phyloP scores from a whole-genome alignment of 1,140 invertebrate genomes.

The Homarus americanus region DNA sequence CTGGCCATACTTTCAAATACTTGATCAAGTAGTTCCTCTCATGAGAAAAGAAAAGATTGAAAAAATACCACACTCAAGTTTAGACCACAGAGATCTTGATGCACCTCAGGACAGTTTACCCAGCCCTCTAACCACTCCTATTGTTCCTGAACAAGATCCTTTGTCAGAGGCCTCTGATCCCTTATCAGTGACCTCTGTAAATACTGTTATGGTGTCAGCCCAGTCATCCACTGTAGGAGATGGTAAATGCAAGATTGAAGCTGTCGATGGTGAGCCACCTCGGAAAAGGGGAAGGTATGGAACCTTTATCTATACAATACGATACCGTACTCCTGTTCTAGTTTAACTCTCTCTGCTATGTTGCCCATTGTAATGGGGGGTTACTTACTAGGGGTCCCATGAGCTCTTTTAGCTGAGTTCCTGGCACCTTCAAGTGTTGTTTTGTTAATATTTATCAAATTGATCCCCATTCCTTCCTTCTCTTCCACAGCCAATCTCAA shows the following conservation, averaged over 20 bases:
- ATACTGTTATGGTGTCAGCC: not conserved
- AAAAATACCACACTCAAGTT: not conserved
- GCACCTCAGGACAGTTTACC: constrained; percentile 8
- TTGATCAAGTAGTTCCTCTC: constrained; percentile 59
- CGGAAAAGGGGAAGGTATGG: constrained; percentile 50
- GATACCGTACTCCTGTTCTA: too few species aligned
- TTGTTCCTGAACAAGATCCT: constrained; percentile 14
- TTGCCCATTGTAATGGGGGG: too few species aligned
- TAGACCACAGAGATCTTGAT: constrained; percentile 13
- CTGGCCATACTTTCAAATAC: constrained; percentile 65
- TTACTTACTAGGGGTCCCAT: too few species aligned
- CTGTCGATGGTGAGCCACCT: constrained; percentile 27
- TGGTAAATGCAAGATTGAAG: constrained; percentile 39
- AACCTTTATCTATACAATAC: not conserved
- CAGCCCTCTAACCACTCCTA: constrained; percentile 12
- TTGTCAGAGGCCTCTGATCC: not conserved
- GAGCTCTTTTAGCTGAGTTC: too few species aligned
- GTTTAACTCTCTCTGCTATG: too few species aligned
- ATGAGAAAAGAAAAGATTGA: constrained; percentile 63
- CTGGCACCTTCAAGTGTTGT: too few species aligned
- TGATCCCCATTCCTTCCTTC: too few species aligned
- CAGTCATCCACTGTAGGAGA: not conserved
- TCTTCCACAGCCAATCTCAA: too few species aligned
- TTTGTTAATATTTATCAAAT: too few species aligned
- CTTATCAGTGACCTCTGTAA: constrained; percentile 1